Evolutionary conservation across 2,888 invertebrate species (phyloP), one percentile per base, ranked within the genome.

Genomic region (Eristalinus sepulchralis): DNA sequence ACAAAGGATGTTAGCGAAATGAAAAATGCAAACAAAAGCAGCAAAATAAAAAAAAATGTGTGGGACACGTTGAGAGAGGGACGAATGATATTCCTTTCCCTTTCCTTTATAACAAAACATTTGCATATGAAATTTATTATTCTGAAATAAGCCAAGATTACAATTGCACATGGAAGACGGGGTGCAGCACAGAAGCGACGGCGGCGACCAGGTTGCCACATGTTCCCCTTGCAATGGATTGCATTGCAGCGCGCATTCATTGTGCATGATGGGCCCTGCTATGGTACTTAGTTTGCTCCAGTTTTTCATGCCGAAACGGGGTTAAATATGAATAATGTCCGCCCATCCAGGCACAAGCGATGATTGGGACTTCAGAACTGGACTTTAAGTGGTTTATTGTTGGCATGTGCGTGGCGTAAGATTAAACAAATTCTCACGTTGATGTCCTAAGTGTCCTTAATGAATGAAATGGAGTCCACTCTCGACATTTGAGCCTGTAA

Each of bases 61-160:
- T 60, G 27, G 81, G 81, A 72, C 79, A 82, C 68, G 82, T 67
- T 53, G 68, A 85, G 68, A 47, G 67, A 47, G 81, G 71, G 64
- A 47, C 47, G 47, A 17, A 47, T 47, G 17, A 5, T 27, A 27
- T 27, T 27, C 27, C 27, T 27, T 27, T 47, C 17, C 47, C 17
- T 47, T 17, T 85, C 81, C 59, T 89, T 83, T 72, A 89, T 89
- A 87, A 86, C 83, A 85, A 90, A 90, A 90, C 89, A 91, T 91
- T 91, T 92, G 90, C 92, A 91, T 91, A 90, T 89, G 89, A 89
- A 90, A 92, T 91, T 90, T 92, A 91, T 91, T 90, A 91, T 90
- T 90, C 91, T 89, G 89, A 91, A 91, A 91, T 91, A 91, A 91
- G 91, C 91, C 89, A 91, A 90, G 91, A 92, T 91, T 90, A 90